phyloP scores from a whole-genome alignment of 2,797 vertebrate species.

The Gobionotothen gibberifrons region DNA sequence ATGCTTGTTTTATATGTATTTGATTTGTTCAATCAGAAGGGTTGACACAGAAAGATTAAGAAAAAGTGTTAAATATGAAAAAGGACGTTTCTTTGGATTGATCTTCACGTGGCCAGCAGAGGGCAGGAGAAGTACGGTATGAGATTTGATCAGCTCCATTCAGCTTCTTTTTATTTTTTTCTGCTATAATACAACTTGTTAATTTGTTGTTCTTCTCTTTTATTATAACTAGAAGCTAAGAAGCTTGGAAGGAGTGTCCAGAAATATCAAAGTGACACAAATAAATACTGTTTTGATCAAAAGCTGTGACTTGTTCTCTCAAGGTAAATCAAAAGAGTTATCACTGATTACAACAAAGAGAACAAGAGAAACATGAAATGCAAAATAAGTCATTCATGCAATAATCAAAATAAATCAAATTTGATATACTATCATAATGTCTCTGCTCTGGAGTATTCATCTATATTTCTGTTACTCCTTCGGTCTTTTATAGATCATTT shows the following conservation, averaged over 20 bases:
- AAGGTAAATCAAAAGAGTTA: background rate
- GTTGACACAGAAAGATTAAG: background rate
- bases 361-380: background rate
- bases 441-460: too few relatives aligned
- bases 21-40: background rate
- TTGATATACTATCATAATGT: too few relatives aligned
- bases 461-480: too few relatives aligned
- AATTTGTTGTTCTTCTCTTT: background rate
- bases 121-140: conserved; percentile 33
- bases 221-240: background rate
- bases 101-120: conserved; percentile 50
- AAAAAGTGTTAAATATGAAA: background rate
- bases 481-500: too few relatives aligned
- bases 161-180: background rate
- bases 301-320: background rate
- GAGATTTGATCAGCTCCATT: background rate
- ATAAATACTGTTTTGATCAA: background rate
- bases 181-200: background rate
- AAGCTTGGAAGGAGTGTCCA: background rate
- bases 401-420: background rate
- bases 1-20: background rate
- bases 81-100: too few relatives aligned
- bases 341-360: background rate
- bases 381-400: background rate
- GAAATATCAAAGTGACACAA: background rate